phyloP scores from a whole-genome alignment of 1,140 invertebrate genomes.

The Plutomurus gul region DNA sequence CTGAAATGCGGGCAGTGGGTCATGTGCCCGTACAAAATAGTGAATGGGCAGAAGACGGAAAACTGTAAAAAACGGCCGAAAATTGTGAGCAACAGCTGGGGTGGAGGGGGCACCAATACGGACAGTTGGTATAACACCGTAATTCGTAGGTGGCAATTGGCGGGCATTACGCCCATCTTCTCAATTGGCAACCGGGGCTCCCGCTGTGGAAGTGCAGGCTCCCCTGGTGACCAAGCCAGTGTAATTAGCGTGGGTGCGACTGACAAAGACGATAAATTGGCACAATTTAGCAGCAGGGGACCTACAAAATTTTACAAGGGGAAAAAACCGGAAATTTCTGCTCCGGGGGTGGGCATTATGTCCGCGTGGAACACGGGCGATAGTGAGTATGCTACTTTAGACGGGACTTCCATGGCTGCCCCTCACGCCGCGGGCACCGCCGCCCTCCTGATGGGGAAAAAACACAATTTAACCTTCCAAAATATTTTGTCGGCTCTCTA shows the following conservation, averaged over 20 bases:
- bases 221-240: neutral
- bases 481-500: no score
- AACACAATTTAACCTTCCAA: conserved; percentile 25
- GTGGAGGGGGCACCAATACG: neutral
- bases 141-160: no score
- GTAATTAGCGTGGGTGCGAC: conserved; percentile 6
- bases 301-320: neutral
- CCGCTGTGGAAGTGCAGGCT: neutral
- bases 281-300: neutral
- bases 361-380: neutral
- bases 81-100: no score
- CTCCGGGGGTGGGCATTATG: neutral
- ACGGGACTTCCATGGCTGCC: conserved; percentile 30
- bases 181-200: neutral
- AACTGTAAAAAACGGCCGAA: no score
- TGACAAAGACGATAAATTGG: neutral
- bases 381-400: neutral
- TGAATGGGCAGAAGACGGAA: no score
- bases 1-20: no score
- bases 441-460: neutral
- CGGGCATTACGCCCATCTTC: conserved; percentile 15
- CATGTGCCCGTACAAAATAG: no score
- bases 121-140: neutral
- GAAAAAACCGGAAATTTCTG: neutral
- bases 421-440: conserved; percentile 29